Evolutionary conservation across 2,888 invertebrate species (phyloP), one percentile per base, ranked within the genome.

Genomic region (Nemotelus nigrinus): DNA sequence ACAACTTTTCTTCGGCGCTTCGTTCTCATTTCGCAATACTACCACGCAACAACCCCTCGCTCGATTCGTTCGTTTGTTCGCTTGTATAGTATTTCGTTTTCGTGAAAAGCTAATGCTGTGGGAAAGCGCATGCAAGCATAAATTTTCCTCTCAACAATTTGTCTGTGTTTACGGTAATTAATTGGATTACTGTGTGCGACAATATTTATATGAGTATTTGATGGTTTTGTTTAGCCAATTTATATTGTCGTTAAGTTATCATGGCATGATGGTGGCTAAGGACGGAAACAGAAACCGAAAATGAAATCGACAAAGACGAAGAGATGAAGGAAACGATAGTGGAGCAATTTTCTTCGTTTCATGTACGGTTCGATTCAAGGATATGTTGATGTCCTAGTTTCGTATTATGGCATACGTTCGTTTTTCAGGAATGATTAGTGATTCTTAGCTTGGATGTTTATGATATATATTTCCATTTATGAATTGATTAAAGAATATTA

Each of bases 121-220:
- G 70, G 39, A 43, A 63, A 70, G 70, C 60, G 48, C 74, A 74
- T 74, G 74, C 74, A 47, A 74, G 74, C 74, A 74, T 74, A 74
- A 74, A 74, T 74, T 74, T 74, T 63, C 63, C 41, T 50, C 60
- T 60, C 48, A 74, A 74, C 74, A 74, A 74, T 74, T 74, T 74
- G 63, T 74, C 74, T 74, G 48, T 74, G 48, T 74, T 63, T 74
- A 74, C 60, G 74, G 60, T 74, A 74, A 74, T 74, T 74, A 74
- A 74, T 74, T 74, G 74, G 74, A 74, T 74, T 74, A 74, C 74
- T 60, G 60, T 60, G 74, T 60, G 74, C 74, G 60, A 74, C 74
- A 74, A 74, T 74, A 74, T 74, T 74, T 74, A 60, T 74, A 74
- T 74, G 74, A 74, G 60, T 48, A 63, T 48, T 74, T 74, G 74